Base-by-base conservation (phyloP, 2,113 vertebrate species). In the Trogon melanurus region DNA sequence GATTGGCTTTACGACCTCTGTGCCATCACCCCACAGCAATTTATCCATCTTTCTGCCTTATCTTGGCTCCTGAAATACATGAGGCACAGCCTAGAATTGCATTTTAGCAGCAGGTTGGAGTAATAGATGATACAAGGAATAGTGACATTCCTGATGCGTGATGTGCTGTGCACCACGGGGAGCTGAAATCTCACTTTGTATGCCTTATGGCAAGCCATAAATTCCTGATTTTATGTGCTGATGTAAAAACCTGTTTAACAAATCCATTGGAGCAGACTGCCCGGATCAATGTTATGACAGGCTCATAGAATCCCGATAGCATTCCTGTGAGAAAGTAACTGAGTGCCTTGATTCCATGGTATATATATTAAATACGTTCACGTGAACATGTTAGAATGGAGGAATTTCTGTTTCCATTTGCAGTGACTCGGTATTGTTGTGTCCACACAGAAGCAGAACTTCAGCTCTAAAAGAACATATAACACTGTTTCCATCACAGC, bases 21-120 rank as follows among this genome's bases (percentile, higher is more conserved):
- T 38, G 60, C 67, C 60, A 47, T 41, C 76, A 47, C 36, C 93
- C 79, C 66, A 54, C 38, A 85, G 80, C 50, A 81, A 79, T 76
- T 81, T 87, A 89, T 93, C 73, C 50, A 92, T 93, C 79, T 81
- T 38, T 36, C 66, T 93, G 79, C 76, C 92, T 89, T 18, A 74
- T 65, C 65, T 48, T 79, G 79, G 73, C 80, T 95, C 86, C 93
- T 82, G 83, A 65, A 91, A 82, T 32, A 65, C 92, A 85, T 29
- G 83, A 97, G 79, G 88, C 93, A 95, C 83, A 97, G 61, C 88
- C 73, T 38, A 45, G 70, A 91, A 97, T 58, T 85, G 83, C 92
- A n/a, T 97, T 96, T 93, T 95, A 96, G 91, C 96, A 97, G 95
- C 96, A 95, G 93, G 93, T 41, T 95, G 93, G 83, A 93, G 69